Evolutionary conservation across 2,888 invertebrate genomes (phyloP).

Genomic region (Cenopis cana): DNA sequence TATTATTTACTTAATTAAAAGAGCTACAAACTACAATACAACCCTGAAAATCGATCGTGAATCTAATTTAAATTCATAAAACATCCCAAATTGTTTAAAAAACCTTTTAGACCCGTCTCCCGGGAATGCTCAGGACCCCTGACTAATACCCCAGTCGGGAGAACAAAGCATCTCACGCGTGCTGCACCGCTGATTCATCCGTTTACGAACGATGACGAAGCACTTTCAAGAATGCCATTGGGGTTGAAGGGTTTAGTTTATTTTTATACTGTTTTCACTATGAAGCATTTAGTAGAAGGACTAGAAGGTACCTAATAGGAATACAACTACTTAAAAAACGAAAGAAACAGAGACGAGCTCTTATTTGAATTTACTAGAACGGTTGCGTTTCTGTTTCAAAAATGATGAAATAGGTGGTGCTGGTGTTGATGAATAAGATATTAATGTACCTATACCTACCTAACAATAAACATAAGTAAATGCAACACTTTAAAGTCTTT

Average conservation of each 20-base stretch:
- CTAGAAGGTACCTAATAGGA: too few relatives aligned
- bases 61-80: constrained; percentile 17
- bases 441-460: background rate
- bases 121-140: constrained; percentile 61
- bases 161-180: constrained; percentile 55
- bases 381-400: background rate
- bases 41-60: background rate
- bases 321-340: background rate
- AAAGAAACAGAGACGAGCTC: background rate
- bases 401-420: constrained; percentile 9
- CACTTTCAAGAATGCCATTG: constrained; percentile 12
- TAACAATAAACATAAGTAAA: background rate
- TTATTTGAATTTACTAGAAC: background rate
- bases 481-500: too few relatives aligned
- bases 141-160: constrained; percentile 54
- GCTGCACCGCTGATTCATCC: constrained; percentile 55
- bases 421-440: background rate
- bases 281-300: background rate
- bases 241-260: constrained; percentile 24
- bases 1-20: background rate
- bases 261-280: constrained; percentile 13
- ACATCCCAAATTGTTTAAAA: constrained; percentile 19
- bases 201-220: constrained; percentile 15
- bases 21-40: background rate
- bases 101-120: constrained; percentile 1